Evolutionary conservation across 2,797 vertebrate species (phyloP).

Genomic region (Pseudochirops cupreus): DNA sequence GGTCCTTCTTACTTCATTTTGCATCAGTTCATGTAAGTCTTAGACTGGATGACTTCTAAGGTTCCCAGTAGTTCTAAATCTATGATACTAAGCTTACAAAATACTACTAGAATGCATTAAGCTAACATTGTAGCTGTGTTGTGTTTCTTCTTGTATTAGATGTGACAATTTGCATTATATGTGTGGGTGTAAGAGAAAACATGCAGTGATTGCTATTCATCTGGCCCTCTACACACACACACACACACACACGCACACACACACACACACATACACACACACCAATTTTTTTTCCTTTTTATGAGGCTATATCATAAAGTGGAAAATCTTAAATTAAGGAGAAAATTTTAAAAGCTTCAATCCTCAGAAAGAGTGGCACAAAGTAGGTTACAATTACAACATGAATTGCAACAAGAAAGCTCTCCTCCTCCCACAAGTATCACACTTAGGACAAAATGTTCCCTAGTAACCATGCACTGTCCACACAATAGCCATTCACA

Average conservation of each 20-base stretch:
- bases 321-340: slow-evolving; percentile 45
- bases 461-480: neutral
- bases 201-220: neutral
- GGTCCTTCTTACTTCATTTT: neutral
- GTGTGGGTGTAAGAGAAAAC: neutral
- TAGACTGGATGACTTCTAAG: neutral
- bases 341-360: slow-evolving; percentile 27
- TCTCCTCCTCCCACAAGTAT: neutral
- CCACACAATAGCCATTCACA: neutral
- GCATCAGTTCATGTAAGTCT: neutral
- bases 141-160: neutral
- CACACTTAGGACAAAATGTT: slow-evolving; percentile 4
- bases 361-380: slow-evolving; percentile 10
- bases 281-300: neutral
- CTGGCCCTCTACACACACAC: neutral
- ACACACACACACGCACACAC: no score
- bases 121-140: neutral
- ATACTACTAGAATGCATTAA: neutral
- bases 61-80: neutral
- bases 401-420: neutral
- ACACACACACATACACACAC: no score
- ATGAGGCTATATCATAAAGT: slow-evolving; percentile 34
- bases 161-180: neutral
- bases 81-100: neutral
- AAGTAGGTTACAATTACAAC: slow-evolving; percentile 31